A percentile compares a stretch with the other conserved stretches of the same genome.
Conservation (phyloP, 2,797 vertebrate genomes). For the Melanogrammus aeglefinus region DNA sequence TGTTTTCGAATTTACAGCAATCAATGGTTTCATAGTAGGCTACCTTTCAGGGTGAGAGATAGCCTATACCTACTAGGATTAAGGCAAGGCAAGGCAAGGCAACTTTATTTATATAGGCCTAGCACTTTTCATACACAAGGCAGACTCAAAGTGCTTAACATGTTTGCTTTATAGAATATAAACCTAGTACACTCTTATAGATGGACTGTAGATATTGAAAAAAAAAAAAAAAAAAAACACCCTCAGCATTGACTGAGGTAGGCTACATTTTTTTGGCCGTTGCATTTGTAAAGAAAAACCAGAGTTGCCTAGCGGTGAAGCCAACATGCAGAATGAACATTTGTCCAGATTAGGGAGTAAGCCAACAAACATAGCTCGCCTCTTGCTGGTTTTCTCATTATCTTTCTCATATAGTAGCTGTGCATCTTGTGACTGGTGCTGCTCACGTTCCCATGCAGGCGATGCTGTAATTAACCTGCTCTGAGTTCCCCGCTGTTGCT, state of each 20-base stretch:
- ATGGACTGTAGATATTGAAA: neutral
- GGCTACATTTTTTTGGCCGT: no score
- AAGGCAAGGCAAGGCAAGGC: no score
- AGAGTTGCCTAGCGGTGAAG: neutral
- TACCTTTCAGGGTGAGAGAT: neutral
- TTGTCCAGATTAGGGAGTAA: neutral
- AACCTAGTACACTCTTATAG: neutral
- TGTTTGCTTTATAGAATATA: neutral
- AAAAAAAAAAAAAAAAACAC: no score
- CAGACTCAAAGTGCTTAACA: no score
- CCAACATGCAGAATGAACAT: neutral
- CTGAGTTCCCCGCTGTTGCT: slow-evolving; percentile 58
- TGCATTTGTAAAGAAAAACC: neutral
- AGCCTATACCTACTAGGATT: no score
- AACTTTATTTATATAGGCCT: no score
- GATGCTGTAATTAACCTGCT: slow-evolving; percentile 73
- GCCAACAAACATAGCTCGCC: slow-evolving; percentile 33
- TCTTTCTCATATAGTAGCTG: slow-evolving; percentile 33
- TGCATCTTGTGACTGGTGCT: slow-evolving; percentile 49
- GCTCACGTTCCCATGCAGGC: slow-evolving; percentile 75
- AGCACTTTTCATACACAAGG: no score
- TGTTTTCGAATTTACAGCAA: neutral
- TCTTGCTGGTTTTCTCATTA: slow-evolving; percentile 12
- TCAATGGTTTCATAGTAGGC: neutral
- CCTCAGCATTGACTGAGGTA: neutral